Evolutionary conservation across 2,113 vertebrate genomes (phyloP).

Genomic region (Pterocles orientalis): DNA sequence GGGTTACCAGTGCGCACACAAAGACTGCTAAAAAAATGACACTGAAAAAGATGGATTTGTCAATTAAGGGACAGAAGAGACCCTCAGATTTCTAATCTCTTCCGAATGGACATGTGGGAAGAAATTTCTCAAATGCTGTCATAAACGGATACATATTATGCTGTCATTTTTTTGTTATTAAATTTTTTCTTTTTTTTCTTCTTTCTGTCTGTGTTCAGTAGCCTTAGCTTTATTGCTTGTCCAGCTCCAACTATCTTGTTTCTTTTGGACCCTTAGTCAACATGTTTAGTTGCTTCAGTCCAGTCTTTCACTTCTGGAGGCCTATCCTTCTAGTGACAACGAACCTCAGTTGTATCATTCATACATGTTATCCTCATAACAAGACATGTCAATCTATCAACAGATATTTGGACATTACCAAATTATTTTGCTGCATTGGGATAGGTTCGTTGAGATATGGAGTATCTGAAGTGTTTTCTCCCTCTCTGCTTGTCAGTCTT

Average conservation of each 20-base stretch:
- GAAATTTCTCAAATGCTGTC: neutral
- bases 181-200: neutral
- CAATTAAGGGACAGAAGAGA: neutral
- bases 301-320: neutral
- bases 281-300: neutral
- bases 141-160: neutral
- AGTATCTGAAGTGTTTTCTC: neutral
- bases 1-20: neutral
- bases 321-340: neutral
- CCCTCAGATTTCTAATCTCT: neutral
- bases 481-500: neutral
- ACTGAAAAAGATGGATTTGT: neutral
- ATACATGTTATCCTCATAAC: neutral
- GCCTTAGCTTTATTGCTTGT: neutral
- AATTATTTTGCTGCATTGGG: neutral
- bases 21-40: neutral
- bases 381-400: neutral
- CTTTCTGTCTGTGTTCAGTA: neutral
- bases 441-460: neutral
- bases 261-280: neutral
- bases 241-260: neutral
- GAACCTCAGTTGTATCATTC: neutral
- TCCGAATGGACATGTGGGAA: rapidly evolving
- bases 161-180: neutral
- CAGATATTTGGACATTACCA: neutral